These are phyloP conservation scores for Montipora sp. DNA, from an alignment of 64 coral and sea anemone genomes.

Conservation along the genomic window DNA sequence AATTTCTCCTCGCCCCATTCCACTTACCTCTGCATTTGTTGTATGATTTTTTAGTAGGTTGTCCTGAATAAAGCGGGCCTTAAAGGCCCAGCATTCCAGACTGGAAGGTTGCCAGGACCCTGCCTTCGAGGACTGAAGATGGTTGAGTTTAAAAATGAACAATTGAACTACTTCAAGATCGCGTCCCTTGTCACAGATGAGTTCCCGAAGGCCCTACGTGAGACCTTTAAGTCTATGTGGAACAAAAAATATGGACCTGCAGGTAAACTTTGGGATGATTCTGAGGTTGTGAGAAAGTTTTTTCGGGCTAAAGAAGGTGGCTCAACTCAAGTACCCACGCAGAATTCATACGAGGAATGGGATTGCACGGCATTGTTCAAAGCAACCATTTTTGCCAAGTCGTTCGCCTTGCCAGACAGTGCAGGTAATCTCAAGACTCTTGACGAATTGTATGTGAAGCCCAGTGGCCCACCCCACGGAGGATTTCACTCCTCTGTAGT, in stretches of 20 bases:
- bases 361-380: background rate
- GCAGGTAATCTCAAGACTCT: background rate
- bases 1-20: too few relatives aligned
- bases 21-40: too few relatives aligned
- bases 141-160: background rate
- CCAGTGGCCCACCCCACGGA: too few relatives aligned
- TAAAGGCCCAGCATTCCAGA: too few relatives aligned
- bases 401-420: background rate
- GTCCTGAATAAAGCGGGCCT: too few relatives aligned
- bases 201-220: background rate
- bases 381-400: background rate
- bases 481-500: background rate
- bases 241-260: background rate
- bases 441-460: background rate
- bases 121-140: too few relatives aligned
- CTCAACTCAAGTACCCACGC: background rate
- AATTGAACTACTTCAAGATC: background rate
- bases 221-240: background rate
- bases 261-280: background rate
- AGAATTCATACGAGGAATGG: background rate
- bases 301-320: background rate
- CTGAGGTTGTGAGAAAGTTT: background rate
- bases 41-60: too few relatives aligned
- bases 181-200: background rate
- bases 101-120: too few relatives aligned